Percentiles rank a stretch among this genome's conserved stretches.
Conservation (phyloP, 1,140 invertebrate species). For the Nephila pilipes region DNA sequence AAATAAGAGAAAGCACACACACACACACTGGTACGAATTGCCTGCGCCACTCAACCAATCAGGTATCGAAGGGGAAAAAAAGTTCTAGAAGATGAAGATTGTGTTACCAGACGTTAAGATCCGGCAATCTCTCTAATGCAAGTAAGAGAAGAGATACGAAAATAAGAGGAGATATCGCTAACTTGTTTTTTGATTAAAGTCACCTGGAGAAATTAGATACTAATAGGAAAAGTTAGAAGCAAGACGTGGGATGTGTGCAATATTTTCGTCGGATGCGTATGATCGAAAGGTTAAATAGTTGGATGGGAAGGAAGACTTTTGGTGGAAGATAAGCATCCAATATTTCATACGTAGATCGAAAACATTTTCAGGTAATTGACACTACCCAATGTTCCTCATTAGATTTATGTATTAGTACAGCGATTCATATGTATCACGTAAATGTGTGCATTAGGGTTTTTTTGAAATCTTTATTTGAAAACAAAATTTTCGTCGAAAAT, state of each 20-base stretch:
- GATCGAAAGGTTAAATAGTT: not conserved
- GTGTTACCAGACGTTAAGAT: not conserved
- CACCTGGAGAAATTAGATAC: conserved; percentile 22
- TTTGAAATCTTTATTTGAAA: no score
- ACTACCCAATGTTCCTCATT: no score
- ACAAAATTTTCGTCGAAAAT: no score
- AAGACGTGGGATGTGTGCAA: not conserved
- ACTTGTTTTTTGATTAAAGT: conserved; percentile 43
- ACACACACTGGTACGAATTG: not conserved
- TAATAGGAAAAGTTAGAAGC: not conserved
- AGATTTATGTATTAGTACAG: no score
- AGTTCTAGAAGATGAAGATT: not conserved
- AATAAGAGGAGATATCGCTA: not conserved
- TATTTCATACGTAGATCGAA: no score
- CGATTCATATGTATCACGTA: no score
- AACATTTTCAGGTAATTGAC: no score
- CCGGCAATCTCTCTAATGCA: not conserved
- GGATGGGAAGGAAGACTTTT: not conserved
- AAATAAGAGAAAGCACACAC: not conserved
- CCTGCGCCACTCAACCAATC: not conserved
- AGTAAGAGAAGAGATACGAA: not conserved
- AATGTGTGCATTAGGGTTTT: no score
- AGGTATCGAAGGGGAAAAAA: not conserved
- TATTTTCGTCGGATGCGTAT: not conserved
- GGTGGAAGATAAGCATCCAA: no score